A percentile compares a stretch with the other conserved stretches of the same genome.
Evolutionary conservation across 35 echinoderm and acorn worm genomes (phyloP).

Genomic region (Eucidaris tribuloides): DNA sequence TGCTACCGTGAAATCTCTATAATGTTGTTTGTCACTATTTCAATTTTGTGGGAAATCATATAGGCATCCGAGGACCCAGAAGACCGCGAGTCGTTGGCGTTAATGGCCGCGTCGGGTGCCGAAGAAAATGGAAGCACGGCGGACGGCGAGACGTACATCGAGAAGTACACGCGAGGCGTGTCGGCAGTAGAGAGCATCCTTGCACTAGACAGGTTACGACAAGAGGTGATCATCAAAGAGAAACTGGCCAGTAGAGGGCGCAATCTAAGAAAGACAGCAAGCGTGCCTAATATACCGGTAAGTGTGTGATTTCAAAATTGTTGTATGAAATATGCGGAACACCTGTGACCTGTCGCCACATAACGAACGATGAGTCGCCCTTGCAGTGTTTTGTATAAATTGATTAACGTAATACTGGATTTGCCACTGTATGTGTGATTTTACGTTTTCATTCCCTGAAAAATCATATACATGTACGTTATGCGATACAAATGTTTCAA

Average conservation of each 20-base stretch:
- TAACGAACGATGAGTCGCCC: too few species aligned
- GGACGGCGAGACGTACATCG: constrained; percentile 96
- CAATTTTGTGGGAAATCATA: too few species aligned
- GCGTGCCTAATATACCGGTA: constrained; percentile 96
- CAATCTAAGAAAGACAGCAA: constrained; percentile 86
- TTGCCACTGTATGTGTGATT: too few species aligned
- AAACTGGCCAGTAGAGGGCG: constrained; percentile 85
- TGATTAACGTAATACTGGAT: too few species aligned
- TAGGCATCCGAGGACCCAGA: constrained; percentile 98
- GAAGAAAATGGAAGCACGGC: constrained; percentile 72
- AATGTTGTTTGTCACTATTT: too few species aligned
- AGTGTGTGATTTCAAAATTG: constrained; percentile 17
- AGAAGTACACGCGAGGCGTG: constrained; percentile 97
- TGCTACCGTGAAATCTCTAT: too few species aligned
- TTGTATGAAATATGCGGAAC: not conserved
- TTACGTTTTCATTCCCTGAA: too few species aligned
- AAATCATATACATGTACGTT: too few species aligned
- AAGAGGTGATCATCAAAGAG: constrained; percentile 98
- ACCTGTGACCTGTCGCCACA: not conserved
- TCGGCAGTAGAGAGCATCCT: constrained; percentile 97
- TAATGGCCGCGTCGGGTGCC: constrained; percentile 89
- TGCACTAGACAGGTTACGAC: constrained; percentile 88
- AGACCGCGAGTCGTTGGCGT: constrained; percentile 88
- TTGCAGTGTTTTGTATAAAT: too few species aligned
- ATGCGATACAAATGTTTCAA: too few species aligned